Percentiles rank a stretch among this genome's conserved stretches.
These are phyloP conservation scores for Eupristina koningsbergeri DNA, from an alignment of 1,140 invertebrate species.

Conservation along the genomic window DNA sequence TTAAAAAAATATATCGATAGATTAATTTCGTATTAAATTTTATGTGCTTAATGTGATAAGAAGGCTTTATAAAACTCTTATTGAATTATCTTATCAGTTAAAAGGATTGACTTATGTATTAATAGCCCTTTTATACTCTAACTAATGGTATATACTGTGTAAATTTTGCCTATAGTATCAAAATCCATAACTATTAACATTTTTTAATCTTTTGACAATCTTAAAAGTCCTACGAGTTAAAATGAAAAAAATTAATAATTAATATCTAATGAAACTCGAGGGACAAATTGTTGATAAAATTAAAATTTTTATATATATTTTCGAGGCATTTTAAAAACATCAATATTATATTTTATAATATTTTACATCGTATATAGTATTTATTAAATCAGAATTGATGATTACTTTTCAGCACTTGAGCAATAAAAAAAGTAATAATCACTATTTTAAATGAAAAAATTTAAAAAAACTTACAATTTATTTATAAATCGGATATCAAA, in stretches of 20 bases:
- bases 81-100: slow-evolving; percentile 2
- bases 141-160: neutral
- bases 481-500: no score
- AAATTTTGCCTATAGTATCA: neutral
- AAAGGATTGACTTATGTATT: neutral
- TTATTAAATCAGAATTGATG: no score
- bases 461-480: no score
- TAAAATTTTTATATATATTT: no score
- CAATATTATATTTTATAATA: no score
- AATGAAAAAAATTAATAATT: neutral
- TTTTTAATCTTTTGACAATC: slow-evolving; percentile 6
- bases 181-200: neutral
- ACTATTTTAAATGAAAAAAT: no score
- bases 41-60: neutral
- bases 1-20: neutral
- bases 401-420: no score
- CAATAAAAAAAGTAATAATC: no score
- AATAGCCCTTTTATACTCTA: neutral
- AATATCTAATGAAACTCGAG: no score
- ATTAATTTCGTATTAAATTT: neutral
- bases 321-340: no score
- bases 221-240: neutral
- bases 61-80: neutral
- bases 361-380: no score
- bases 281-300: no score